Base-by-base conservation (phyloP, 2,113 vertebrate species). In the Bucco capensis region DNA sequence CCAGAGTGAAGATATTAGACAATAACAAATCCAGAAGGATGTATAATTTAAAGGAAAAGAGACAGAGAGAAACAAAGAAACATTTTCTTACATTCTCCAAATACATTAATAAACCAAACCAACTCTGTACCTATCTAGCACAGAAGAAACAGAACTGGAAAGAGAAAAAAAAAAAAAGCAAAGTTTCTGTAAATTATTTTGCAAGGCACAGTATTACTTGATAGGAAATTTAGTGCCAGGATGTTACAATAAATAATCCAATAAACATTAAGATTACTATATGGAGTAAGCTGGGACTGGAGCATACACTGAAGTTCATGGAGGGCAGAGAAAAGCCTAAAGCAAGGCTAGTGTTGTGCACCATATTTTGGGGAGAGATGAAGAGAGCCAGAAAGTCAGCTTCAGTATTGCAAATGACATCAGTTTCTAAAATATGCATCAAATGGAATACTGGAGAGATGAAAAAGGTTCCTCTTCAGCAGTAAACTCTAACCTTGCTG, bases 371-470 rank as follows among this genome's bases (percentile, higher is more conserved):
- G 44, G 66, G 33, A 56, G n/a, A 69, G 57, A 84, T 13, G 19
- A 61, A 78, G 66, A 67, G 35, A 81, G 31, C 6, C 16, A 47
- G 67, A 70, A 88, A 90, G 37, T 51, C 53, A 47, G 58, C 82
- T 47, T 30, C 69, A 44, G 31, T 24, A 77, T 27, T 89, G 77
- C 56, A 87, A 93, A 25, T 69, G 69, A 89, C 35, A 16, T 1
- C 14, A 70, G 69, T 62, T 93, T 44, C 72, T 94, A 76, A 96
- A 96, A 95, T 62, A 89, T 78, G 46, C 81, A 93, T 96, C 81
- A 77, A 86, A 53, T 30, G 46, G 23, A 90, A 69, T 42, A 47
- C 8, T 7, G 17, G 49, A 50, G 51, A 47, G 35, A 71, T n/a
- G 42, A 78, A 66, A 75, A 56, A 38, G n/a, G 33, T 19, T 19